These are phyloP conservation scores for Brachionus koreanus DNA, from an alignment of 1,140 invertebrate genomes.

Conservation along the genomic window DNA sequence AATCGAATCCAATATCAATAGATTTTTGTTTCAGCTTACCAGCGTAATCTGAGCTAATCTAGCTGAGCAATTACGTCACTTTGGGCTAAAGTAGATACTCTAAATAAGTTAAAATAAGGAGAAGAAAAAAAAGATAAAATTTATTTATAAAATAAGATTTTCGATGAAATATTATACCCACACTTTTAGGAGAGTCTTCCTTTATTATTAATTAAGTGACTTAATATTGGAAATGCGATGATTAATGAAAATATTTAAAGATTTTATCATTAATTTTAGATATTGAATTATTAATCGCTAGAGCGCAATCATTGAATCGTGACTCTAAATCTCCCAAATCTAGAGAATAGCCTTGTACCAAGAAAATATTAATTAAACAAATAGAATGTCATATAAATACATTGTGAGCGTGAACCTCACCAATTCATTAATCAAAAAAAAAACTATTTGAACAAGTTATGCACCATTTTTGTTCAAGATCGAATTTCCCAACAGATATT, in stretches of 20 bases:
- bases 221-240: conserved; percentile 20
- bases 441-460: not conserved
- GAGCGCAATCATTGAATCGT: conserved; percentile 14
- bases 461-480: not conserved
- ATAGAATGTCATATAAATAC: conserved; percentile 6
- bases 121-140: not conserved
- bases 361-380: not conserved
- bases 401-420: not conserved
- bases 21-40: not conserved
- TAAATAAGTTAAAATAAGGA: not conserved
- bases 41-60: not conserved
- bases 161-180: conserved; percentile 13
- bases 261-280: not conserved
- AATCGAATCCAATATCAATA: not conserved
- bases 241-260: conserved; percentile 27
- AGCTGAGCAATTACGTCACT: not conserved
- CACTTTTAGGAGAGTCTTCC: conserved; percentile 3
- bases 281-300: conserved; percentile 13
- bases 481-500: conserved; percentile 34
- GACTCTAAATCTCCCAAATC: conserved; percentile 13
- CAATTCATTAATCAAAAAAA: not conserved
- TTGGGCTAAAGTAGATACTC: not conserved
- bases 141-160: not conserved
- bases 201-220: conserved; percentile 23
- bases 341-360: conserved; percentile 18